Evolutionary conservation across 2,113 vertebrate species (phyloP).

Genomic region (Antechinus flavipes): DNA sequence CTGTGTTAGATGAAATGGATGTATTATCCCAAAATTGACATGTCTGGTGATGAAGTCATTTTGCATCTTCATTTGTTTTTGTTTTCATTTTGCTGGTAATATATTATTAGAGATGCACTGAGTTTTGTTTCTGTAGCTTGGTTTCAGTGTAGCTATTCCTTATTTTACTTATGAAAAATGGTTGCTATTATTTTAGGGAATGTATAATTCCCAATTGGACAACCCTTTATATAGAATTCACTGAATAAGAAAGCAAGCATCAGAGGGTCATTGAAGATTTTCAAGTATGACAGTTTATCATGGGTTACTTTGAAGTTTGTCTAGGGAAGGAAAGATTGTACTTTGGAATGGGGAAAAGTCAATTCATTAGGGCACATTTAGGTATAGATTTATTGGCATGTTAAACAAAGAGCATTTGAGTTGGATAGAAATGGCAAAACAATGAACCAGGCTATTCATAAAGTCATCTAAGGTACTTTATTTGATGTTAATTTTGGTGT

Average conservation of each 20-base stretch:
- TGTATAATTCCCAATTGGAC: background rate
- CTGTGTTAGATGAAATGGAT: background rate
- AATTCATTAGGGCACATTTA: background rate
- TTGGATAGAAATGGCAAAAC: background rate
- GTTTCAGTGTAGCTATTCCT: background rate
- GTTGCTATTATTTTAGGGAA: background rate
- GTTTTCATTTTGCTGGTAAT: background rate
- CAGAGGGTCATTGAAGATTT: background rate
- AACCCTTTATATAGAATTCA: background rate
- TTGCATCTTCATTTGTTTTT: background rate
- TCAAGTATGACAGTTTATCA: background rate
- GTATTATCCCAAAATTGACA: background rate
- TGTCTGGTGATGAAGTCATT: background rate
- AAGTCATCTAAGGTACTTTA: background rate
- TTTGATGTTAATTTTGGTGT: background rate
- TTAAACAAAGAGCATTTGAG: background rate
- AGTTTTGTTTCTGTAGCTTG: background rate
- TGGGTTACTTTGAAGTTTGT: background rate
- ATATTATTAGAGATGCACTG: background rate
- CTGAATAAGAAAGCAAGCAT: background rate
- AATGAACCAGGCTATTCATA: background rate
- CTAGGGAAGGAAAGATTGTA: background rate
- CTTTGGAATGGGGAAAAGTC: background rate
- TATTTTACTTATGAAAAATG: background rate
- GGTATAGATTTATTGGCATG: background rate